Evolutionary conservation across 2,113 vertebrate species (phyloP).

Genomic region (Miniopterus natalensis): DNA sequence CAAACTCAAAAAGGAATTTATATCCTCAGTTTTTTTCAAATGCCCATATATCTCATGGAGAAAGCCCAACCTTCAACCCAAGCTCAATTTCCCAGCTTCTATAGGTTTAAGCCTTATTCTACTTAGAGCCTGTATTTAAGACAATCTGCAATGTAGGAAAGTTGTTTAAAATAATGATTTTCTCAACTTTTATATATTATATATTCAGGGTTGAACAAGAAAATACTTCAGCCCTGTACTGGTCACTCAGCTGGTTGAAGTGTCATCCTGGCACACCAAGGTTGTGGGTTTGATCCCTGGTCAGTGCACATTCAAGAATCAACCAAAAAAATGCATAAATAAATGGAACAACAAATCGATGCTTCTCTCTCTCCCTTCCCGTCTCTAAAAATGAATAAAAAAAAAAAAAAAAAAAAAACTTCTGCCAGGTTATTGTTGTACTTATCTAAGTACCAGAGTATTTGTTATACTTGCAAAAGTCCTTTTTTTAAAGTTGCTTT

Average conservation of each 20-base stretch:
- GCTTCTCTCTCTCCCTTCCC: neutral
- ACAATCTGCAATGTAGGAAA: neutral
- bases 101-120: neutral
- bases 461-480: neutral
- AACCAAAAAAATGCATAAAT: too few species aligned
- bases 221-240: neutral
- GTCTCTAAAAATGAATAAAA: neutral
- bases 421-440: neutral
- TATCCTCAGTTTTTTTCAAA: slow-evolving; percentile 9
- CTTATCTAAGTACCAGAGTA: neutral
- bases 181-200: neutral
- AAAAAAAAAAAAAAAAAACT: neutral
- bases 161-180: neutral
- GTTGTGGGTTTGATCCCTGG: too few species aligned
- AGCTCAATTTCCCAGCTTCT: neutral
- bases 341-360: neutral
- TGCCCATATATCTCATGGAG: neutral
- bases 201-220: neutral
- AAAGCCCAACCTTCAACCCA: neutral
- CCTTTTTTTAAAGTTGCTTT: slow-evolving; percentile 5
- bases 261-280: too few species aligned
- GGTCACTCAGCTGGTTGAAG: too few species aligned
- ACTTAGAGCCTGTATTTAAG: slow-evolving; percentile 18
- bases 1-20: slow-evolving; percentile 23
- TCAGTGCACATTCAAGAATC: too few species aligned